phyloP scores from a whole-genome alignment of 2,113 vertebrate species.

The Galemys pyrenaicus region DNA sequence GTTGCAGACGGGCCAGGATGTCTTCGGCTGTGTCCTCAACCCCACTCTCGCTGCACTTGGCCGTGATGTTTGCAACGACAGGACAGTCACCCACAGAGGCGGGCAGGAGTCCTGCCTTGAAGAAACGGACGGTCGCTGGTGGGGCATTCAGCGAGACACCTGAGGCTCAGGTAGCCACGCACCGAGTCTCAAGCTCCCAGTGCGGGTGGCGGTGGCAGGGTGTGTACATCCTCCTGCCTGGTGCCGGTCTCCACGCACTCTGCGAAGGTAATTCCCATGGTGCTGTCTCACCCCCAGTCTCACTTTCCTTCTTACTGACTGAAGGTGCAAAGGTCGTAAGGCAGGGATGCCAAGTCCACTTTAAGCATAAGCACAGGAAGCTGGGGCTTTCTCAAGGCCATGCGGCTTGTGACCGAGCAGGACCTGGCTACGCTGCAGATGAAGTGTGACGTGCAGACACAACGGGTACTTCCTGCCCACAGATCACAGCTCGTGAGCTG shows the following conservation, averaged over 20 bases:
- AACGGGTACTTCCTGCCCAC: too few relatives aligned
- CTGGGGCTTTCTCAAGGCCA: neutral
- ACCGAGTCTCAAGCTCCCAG: neutral
- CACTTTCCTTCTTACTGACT: neutral
- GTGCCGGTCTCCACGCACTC: neutral
- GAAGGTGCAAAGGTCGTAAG: neutral
- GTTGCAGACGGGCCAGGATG: neutral
- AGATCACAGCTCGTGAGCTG: too few relatives aligned
- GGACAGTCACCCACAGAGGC: rapidly evolving
- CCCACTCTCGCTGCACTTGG: rapidly evolving
- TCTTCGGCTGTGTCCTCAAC: neutral
- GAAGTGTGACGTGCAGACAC: neutral
- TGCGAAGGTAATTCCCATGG: neutral
- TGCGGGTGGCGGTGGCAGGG: neutral
- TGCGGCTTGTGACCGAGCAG: neutral
- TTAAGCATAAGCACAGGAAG: neutral
- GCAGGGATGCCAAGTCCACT: neutral
- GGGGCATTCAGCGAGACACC: neutral
- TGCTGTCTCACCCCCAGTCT: rapidly evolving
- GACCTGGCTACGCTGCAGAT: too few relatives aligned
- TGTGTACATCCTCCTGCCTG: neutral
- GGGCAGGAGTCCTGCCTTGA: neutral
- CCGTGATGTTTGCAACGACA: neutral
- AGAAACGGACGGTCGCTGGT: neutral
- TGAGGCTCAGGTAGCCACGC: neutral